Conservation (phyloP, 2,113 vertebrate species). For the Leptobrachium ailaonicum region DNA sequence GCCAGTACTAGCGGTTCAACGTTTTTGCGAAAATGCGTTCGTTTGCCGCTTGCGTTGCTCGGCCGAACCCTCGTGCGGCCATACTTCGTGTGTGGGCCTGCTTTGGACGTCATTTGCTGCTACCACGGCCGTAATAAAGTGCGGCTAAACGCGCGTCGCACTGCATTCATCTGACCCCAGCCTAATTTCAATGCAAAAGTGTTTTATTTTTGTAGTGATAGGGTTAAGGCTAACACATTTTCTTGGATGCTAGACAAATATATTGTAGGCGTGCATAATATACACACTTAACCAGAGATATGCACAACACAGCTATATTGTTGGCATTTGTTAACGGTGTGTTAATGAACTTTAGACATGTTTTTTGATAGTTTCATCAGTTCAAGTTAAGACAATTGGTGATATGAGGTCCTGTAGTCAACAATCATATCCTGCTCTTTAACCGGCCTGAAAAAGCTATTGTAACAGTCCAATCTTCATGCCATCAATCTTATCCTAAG, state of each 20-base stretch:
- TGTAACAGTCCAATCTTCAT: conserved; percentile 4
- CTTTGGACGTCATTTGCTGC: no score
- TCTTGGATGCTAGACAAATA: background rate
- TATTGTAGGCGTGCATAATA: background rate
- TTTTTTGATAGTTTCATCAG: background rate
- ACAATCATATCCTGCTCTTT: background rate
- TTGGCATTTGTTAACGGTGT: background rate
- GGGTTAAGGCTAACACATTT: no score
- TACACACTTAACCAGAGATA: background rate
- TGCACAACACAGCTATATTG: background rate
- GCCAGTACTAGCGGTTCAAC: no score
- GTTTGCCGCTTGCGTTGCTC: no score
- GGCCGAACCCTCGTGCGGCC: no score
- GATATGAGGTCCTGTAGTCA: background rate
- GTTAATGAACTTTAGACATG: conserved; percentile 4
- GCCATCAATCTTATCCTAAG: background rate
- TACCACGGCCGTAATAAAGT: no score
- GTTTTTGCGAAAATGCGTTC: no score
- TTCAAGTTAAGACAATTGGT: background rate
- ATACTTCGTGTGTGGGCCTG: no score
- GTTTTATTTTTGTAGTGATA: no score
- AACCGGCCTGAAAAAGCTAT: background rate
- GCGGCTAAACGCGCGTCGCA: no score
- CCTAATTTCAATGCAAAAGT: no score
- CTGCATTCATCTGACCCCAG: no score